A percentile compares a stretch with the other conserved stretches of the same genome.
Conservation (phyloP, 1,140 invertebrate genomes). For the Drosophila ananassae region DNA sequence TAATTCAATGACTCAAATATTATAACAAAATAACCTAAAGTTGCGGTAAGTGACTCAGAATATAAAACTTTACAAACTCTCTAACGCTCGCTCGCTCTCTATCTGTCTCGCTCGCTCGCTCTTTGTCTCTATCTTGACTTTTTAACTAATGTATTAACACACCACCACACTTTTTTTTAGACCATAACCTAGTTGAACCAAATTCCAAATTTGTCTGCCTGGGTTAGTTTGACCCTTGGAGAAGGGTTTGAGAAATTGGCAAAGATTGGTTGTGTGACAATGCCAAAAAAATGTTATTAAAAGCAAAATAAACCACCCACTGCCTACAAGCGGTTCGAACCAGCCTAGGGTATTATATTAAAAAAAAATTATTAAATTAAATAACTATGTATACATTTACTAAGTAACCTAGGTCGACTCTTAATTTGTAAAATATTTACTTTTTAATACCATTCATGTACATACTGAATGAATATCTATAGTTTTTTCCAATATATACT, state of each 20-base stretch:
- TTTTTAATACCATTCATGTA: constrained; percentile 64
- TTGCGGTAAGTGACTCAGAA: constrained; percentile 77
- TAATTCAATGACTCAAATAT: constrained; percentile 57
- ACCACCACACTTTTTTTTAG: constrained; percentile 42
- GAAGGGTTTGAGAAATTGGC: constrained; percentile 52
- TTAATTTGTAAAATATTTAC: constrained; percentile 58
- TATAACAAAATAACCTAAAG: constrained; percentile 35
- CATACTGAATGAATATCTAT: constrained; percentile 48
- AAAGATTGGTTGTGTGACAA: constrained; percentile 26
- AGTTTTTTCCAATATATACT: constrained; percentile 7
- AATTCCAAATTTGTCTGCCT: constrained; percentile 21
- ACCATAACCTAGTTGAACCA: constrained; percentile 7
- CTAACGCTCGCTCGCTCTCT: constrained; percentile 58
- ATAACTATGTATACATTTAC: constrained; percentile 33
- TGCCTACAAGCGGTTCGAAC: constrained; percentile 67
- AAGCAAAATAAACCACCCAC: constrained; percentile 34
- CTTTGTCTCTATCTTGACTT: constrained; percentile 61
- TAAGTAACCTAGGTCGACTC: constrained; percentile 52
- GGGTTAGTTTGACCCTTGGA: constrained; percentile 51
- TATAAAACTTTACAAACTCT: constrained; percentile 47
- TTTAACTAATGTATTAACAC: constrained; percentile 49
- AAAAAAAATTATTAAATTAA: background rate
- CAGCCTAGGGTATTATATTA: constrained; percentile 60
- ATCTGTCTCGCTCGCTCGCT: constrained; percentile 65
- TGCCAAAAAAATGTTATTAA: constrained; percentile 12